phyloP scores from a whole-genome alignment of 1,140 invertebrate genomes.

The Stenopsyche tienmushanensis region DNA sequence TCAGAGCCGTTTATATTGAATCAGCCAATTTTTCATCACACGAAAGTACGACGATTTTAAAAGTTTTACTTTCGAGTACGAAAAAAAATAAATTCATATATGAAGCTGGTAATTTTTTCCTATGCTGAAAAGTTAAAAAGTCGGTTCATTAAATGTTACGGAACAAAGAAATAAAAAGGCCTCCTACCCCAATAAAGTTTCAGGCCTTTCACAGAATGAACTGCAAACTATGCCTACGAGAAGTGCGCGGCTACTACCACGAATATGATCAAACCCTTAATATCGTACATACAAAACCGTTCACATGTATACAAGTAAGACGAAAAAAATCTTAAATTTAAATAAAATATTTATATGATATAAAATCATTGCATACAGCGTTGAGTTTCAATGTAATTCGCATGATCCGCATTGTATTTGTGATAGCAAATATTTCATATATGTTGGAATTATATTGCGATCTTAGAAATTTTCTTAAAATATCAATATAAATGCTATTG shows the following conservation, averaged over 20 bases:
- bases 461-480: too few relatives aligned
- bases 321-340: not conserved
- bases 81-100: too few relatives aligned
- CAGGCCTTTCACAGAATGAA: conserved; percentile 16
- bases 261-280: not conserved
- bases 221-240: conserved; percentile 36
- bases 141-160: conserved; percentile 22
- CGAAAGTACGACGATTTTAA: too few relatives aligned
- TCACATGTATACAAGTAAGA: not conserved
- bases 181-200: conserved; percentile 37
- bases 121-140: conserved; percentile 21
- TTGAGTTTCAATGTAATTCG: not conserved
- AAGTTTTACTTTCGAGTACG: too few relatives aligned
- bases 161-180: conserved; percentile 23
- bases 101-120: too few relatives aligned
- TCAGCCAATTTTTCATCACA: too few relatives aligned
- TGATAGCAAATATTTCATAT: too few relatives aligned
- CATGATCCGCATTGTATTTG: too few relatives aligned
- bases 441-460: not conserved
- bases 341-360: not conserved
- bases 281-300: not conserved
- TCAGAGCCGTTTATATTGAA: too few relatives aligned
- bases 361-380: not conserved
- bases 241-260: too few relatives aligned
- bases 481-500: too few relatives aligned